Percentiles rank a stretch among this genome's conserved stretches.
Conservation (phyloP, 2,113 vertebrate species). For the Raja brachyura region DNA sequence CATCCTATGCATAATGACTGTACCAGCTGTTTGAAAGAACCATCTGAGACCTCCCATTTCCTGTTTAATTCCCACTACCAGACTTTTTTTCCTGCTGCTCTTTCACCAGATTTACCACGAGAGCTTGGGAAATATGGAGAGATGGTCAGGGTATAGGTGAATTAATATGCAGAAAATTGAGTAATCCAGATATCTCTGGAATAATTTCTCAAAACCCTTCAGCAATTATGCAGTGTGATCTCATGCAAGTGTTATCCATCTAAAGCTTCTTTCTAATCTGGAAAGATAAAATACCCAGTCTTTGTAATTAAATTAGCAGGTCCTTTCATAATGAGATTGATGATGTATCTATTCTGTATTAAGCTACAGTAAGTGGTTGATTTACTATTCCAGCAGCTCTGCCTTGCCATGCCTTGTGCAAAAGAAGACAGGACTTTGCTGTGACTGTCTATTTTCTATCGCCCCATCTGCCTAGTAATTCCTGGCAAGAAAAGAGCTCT, state of each 20-base stretch:
- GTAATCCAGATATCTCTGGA: not conserved
- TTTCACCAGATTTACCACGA: not conserved
- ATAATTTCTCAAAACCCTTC: not conserved
- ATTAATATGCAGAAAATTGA: not conserved
- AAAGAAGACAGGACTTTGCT: not conserved
- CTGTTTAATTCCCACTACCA: not conserved
- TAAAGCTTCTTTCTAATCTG: not conserved
- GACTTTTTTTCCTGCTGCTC: not conserved
- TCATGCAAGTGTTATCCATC: not conserved
- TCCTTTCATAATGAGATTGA: not conserved
- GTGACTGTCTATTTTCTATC: not conserved
- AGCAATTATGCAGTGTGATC: not conserved
- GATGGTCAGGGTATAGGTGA: not conserved
- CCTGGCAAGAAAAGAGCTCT: not conserved
- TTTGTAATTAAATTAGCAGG: not conserved
- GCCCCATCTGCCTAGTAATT: not conserved
- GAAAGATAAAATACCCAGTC: not conserved
- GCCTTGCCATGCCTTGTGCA: not conserved
- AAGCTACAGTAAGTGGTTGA: not conserved
- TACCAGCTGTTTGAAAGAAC: not conserved
- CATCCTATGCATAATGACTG: not conserved
- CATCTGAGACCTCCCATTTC: not conserved
- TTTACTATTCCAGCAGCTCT: not conserved
- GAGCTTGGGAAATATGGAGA: not conserved
- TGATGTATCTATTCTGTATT: not conserved